Conservation (phyloP, 2,888 invertebrate genomes). For the Dynastes hyllus region DNA sequence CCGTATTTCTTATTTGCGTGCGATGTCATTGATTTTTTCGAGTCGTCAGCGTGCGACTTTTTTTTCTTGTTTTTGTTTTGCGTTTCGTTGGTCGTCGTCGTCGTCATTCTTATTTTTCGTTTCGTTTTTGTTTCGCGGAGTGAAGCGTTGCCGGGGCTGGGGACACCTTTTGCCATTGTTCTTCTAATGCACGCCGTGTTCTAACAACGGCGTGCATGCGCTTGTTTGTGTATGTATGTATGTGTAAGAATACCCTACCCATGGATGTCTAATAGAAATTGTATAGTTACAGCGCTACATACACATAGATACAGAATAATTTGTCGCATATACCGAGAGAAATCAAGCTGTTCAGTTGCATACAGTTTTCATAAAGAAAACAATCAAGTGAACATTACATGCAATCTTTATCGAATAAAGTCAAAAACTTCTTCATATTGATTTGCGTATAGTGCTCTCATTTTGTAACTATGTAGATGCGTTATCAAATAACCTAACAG, state of each 20-base stretch:
- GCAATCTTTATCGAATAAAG: too few species aligned
- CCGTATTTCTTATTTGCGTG: conserved; percentile 60
- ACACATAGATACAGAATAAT: too few species aligned
- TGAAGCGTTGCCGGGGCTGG: conserved; percentile 32
- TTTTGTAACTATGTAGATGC: too few species aligned
- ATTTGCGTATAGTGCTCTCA: too few species aligned
- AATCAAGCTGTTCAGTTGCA: too few species aligned
- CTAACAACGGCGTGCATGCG: background rate
- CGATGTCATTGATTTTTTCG: conserved; percentile 58
- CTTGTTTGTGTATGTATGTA: background rate
- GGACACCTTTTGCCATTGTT: conserved; percentile 60
- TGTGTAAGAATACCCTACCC: background rate
- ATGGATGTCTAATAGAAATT: background rate
- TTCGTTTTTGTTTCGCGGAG: conserved; percentile 5
- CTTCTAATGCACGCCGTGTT: conserved; percentile 28
- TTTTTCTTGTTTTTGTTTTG: conserved; percentile 40
- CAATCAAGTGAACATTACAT: too few species aligned
- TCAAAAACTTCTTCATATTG: too few species aligned
- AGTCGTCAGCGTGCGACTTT: background rate
- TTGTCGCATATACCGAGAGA: too few species aligned
- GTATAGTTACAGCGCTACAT: too few species aligned
- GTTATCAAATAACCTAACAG: too few species aligned
- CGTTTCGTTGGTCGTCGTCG: too few species aligned
- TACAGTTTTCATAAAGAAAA: too few species aligned
- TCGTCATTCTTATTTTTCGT: background rate